Evolutionary conservation across 1,140 invertebrate species (phyloP), one percentile per base, ranked within the genome.

Genomic region (Stenopsyche tienmushanensis): DNA sequence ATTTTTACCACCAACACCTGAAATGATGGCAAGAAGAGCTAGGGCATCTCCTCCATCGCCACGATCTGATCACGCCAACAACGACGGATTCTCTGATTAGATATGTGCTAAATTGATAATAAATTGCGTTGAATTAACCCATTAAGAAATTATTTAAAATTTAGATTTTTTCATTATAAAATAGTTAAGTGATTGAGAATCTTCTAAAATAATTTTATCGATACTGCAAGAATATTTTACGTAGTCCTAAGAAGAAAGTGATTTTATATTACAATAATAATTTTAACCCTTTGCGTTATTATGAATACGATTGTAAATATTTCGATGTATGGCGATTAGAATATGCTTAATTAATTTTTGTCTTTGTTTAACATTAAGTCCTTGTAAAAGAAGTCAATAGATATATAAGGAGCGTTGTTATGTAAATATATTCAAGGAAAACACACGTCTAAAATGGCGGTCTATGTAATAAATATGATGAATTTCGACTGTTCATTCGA

Each of bases 61-160:
- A 0, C 77, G 77, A 5, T 81, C 79, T 26, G 80, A 81, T 29
- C 79, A 80, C 47, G 80, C 80, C 13, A 81, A 79, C 49, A 79
- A 74, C 5, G 79, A 81, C 44, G 79, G 78, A 0, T 81, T 78
- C 47, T 81, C 79, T 20, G 79, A 81, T 75, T 81, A 78, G 74
- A 62, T 21, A 13, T n/a, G n/a, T n/a, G n/a, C n/a, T n/a, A n/a
- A n/a, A n/a, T n/a, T n/a, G n/a, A n/a, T n/a, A n/a, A n/a, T n/a
- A n/a, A n/a, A n/a, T n/a, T n/a, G n/a, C n/a, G n/a, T n/a, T n/a
- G n/a, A n/a, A n/a, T n/a, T n/a, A n/a, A n/a, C n/a, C n/a, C n/a
- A n/a, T n/a, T n/a, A n/a, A n/a, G n/a, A n/a, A n/a, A n/a, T n/a
- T n/a, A n/a, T n/a, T n/a, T n/a, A n/a, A n/a, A n/a, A n/a, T n/a